A percentile compares a stretch with the other conserved stretches of the same genome.
phyloP scores from a whole-genome alignment of 2,113 vertebrate genomes.

The Cheilinus undulatus region DNA sequence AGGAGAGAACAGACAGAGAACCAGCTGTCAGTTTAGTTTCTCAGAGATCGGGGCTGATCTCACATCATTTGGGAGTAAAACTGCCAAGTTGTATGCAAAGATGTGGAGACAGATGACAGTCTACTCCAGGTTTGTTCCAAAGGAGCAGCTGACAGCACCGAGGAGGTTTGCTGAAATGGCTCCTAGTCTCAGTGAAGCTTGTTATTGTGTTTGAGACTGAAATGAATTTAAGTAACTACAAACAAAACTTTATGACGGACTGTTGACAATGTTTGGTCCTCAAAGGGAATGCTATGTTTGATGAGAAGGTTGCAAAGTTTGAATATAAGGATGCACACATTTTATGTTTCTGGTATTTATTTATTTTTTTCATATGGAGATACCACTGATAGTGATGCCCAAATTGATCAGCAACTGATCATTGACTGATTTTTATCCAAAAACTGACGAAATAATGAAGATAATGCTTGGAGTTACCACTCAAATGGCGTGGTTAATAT shows the following conservation, averaged over 20 bases:
- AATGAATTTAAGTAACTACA: slow-evolving; percentile 51
- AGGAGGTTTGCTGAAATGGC: slow-evolving; percentile 59
- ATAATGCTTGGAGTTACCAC: too few species aligned
- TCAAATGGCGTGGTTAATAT: too few species aligned
- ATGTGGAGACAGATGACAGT: slow-evolving; percentile 59
- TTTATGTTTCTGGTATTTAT: slow-evolving; percentile 28
- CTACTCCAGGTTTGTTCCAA: slow-evolving; percentile 50
- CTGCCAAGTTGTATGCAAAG: slow-evolving; percentile 66
- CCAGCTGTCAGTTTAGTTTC: slow-evolving; percentile 64
- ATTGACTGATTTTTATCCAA: too few species aligned
- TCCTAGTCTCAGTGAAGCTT: slow-evolving; percentile 53
- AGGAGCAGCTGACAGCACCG: slow-evolving; percentile 42
- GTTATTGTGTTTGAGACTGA: slow-evolving; percentile 40
- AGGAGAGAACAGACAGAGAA: slow-evolving; percentile 50
- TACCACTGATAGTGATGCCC: too few species aligned
- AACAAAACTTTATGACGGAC: slow-evolving; percentile 42
- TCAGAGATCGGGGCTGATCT: slow-evolving; percentile 48
- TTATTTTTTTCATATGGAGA: slow-evolving; percentile 17
- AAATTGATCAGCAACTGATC: too few species aligned
- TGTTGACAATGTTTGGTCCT: slow-evolving; percentile 34
- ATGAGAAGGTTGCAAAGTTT: slow-evolving; percentile 41
- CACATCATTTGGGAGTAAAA: slow-evolving; percentile 55
- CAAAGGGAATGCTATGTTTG: slow-evolving; percentile 1
- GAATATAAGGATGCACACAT: slow-evolving; percentile 48
- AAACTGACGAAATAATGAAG: too few species aligned